Evolutionary conservation across 2,888 invertebrate species (phyloP).

Genomic region (Blera fallax): DNA sequence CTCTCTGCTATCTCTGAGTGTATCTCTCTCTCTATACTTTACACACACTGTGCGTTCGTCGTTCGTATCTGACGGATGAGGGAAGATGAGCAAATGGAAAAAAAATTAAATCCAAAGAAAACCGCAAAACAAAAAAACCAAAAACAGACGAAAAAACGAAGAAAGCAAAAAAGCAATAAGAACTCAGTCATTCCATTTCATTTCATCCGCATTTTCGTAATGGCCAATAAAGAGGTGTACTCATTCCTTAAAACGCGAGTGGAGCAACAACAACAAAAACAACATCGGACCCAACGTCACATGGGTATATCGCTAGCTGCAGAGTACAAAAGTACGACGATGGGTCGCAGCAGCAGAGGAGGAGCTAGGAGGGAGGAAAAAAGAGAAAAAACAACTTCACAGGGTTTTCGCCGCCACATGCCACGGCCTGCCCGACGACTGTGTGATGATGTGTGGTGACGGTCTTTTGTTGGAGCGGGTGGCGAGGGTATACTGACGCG

Average conservation of each 20-base stretch:
- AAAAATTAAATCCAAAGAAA: background rate
- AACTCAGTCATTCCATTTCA: slow-evolving; percentile 67
- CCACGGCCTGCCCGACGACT: slow-evolving; percentile 29
- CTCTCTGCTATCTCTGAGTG: slow-evolving; percentile 35
- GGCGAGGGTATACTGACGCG: slow-evolving; percentile 26
- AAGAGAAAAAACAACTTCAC: slow-evolving; percentile 54
- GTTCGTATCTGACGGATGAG: slow-evolving; percentile 26
- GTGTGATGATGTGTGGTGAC: slow-evolving; percentile 54
- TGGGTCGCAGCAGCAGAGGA: background rate
- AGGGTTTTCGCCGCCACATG: slow-evolving; percentile 66
- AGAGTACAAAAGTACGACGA: slow-evolving; percentile 16
- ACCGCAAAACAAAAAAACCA: slow-evolving; percentile 9
- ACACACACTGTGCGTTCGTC: slow-evolving; percentile 3
- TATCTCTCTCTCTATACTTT: slow-evolving; percentile 37
- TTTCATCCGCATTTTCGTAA: slow-evolving; percentile 70
- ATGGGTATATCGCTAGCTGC: slow-evolving; percentile 23
- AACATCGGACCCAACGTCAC: slow-evolving; percentile 44
- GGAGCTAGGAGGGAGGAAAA: background rate
- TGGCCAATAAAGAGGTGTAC: slow-evolving; percentile 72
- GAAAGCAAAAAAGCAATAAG: slow-evolving; percentile 17
- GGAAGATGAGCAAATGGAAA: slow-evolving; percentile 12
- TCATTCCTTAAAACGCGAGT: slow-evolving; percentile 47
- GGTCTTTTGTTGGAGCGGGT: slow-evolving; percentile 32
- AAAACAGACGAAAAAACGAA: slow-evolving; percentile 5
- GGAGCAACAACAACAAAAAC: slow-evolving; percentile 26